A percentile compares a stretch with the other conserved stretches of the same genome.
Conservation (phyloP, 64 coral and sea anemone genomes). For the Trachythela sp. region DNA sequence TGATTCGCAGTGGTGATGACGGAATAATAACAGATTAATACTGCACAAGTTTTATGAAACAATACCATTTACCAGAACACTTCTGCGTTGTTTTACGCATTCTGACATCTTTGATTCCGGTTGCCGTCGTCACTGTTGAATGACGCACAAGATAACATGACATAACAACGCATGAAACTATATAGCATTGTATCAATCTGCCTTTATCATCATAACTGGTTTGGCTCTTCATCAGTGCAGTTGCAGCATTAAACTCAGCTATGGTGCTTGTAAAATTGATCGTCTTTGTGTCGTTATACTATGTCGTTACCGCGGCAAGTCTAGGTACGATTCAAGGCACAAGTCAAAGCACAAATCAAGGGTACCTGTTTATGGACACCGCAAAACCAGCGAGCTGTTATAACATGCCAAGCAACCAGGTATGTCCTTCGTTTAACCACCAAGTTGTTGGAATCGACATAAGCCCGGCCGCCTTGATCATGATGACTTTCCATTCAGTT, state of each 20-base stretch:
- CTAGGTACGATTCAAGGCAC: too few species aligned
- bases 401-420: background rate
- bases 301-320: background rate
- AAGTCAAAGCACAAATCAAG: background rate
- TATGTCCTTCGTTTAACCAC: background rate
- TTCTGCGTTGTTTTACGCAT: too few species aligned
- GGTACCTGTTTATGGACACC: background rate
- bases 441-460: background rate
- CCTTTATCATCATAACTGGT: too few species aligned
- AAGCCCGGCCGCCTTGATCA: background rate
- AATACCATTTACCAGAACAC: too few species aligned
- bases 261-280: background rate
- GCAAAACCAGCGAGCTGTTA: background rate
- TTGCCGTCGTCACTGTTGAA: too few species aligned
- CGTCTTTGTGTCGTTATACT: background rate
- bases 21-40: too few species aligned
- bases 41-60: too few species aligned
- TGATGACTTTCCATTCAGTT: background rate
- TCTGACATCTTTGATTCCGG: too few species aligned
- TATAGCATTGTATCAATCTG: too few species aligned
- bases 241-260: background rate
- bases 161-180: too few species aligned
- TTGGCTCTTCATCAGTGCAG: background rate
- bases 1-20: too few species aligned
- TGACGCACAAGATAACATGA: too few species aligned